These are phyloP conservation scores for Hypomesus transpacificus DNA, from an alignment of 2,113 vertebrate genomes.

Conservation along the genomic window DNA sequence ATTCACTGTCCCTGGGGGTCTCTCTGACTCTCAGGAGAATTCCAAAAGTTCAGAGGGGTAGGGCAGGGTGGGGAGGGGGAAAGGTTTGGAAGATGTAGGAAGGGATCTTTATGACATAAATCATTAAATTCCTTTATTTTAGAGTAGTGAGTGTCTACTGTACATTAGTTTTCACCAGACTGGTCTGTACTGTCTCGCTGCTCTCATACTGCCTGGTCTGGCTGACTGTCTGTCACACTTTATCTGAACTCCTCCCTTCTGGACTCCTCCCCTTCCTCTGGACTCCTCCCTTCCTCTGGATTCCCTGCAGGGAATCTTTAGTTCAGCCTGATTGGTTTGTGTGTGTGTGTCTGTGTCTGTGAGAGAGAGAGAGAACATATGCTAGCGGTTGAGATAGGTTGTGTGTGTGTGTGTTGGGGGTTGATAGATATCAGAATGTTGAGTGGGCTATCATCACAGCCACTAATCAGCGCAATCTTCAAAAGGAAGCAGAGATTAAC, in stretches of 20 bases:
- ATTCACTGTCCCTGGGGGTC: not conserved
- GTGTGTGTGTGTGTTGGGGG: constrained; percentile 6
- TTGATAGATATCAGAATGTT: not conserved
- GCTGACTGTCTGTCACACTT: not conserved
- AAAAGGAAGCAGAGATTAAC: constrained; percentile 18
- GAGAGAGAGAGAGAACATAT: not conserved
- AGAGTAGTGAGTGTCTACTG: too few relatives aligned
- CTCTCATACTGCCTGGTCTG: constrained; percentile 1
- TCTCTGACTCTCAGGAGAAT: not conserved
- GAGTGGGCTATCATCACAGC: not conserved
- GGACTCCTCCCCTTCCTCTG: too few relatives aligned
- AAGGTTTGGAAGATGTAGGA: not conserved
- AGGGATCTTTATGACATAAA: too few relatives aligned
- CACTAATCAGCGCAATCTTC: not conserved
- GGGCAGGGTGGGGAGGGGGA: not conserved
- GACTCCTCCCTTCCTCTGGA: not conserved
- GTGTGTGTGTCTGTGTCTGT: constrained; percentile 1
- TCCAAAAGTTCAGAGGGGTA: not conserved
- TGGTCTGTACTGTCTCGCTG: constrained; percentile 17
- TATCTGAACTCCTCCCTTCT: not conserved
- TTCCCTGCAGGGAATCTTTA: not conserved
- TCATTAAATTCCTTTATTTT: too few relatives aligned
- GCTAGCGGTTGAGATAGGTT: constrained; percentile 18
- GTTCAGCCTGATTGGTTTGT: not conserved
- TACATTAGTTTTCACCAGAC: constrained; percentile 5